Conservation (phyloP, 2,888 invertebrate genomes). For the Ochropacha duplaris region DNA sequence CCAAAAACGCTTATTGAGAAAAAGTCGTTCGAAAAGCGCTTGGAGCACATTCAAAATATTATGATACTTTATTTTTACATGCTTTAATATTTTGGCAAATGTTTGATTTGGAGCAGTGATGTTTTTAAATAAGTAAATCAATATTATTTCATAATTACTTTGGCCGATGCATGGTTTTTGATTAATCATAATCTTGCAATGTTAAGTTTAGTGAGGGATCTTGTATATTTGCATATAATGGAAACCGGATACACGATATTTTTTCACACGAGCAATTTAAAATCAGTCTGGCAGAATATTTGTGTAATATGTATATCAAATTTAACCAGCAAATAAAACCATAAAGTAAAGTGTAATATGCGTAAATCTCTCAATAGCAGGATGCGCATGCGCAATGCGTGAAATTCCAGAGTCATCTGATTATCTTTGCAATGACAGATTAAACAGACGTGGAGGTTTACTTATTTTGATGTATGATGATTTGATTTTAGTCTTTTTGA, state of each 20-base stretch:
- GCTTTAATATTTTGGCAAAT: conserved; percentile 1
- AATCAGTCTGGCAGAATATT: neutral
- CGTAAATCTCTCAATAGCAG: conserved; percentile 42
- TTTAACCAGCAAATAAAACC: conserved; percentile 19
- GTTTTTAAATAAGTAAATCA: neutral
- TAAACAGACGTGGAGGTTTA: conserved; percentile 16
- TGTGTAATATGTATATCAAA: neutral
- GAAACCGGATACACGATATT: neutral
- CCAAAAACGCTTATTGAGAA: conserved; percentile 63
- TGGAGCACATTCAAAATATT: conserved; percentile 10
- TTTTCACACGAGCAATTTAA: neutral
- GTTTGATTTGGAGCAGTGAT: neutral
- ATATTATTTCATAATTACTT: no score
- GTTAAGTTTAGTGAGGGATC: neutral
- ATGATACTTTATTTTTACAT: conserved; percentile 6
- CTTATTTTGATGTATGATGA: neutral
- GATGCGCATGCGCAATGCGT: conserved; percentile 40
- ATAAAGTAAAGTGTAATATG: conserved; percentile 21
- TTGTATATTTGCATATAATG: neutral
- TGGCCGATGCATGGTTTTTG: conserved; percentile 10
- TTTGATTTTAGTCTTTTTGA: neutral
- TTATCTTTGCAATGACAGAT: conserved; percentile 43
- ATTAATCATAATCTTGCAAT: neutral
- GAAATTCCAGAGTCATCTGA: conserved; percentile 45
- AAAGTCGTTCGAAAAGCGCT: conserved; percentile 21